Base-by-base conservation (phyloP, 1,140 invertebrate species). In the Archegozetes longisetosus region DNA sequence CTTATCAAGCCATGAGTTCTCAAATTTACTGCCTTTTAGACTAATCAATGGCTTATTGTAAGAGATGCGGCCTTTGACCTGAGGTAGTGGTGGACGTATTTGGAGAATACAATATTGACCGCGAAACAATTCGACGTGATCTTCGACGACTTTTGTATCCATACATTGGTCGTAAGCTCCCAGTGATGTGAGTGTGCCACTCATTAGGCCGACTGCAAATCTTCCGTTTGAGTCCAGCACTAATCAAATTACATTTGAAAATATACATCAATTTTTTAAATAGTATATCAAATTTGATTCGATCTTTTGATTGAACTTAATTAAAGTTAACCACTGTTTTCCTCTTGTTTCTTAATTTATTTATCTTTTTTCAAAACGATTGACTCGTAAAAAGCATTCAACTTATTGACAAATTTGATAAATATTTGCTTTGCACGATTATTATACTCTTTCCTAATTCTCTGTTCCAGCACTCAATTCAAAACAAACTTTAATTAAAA, bases 151-250 rank as follows among this genome's bases (percentile, higher is more conserved):
- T 4, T 50, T 26, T 17, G 68, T 63, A 24, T 61, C 57, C 23
- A 64, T 60, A 61, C 70, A 71, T 53, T 70, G 64, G 24, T 66
- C 66, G 46, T 64, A 69, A 22, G 64, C 63, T 3, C 70, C 70
- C 22, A 68, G 27, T 59, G 66, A 68, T 6, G 56, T 51, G 14
- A 67, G 25, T 47, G 66, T 65, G 3, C 68, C 67, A 2, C 64
- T 52, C n/a, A 69, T n/a, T 23, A 71, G 40, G 1, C 67, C 69
- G 56, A 64, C 56, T 0, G 60, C 61, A 24, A 66, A 62, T 28
- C 67, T 68, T 2, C 68, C 69, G 24, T 55, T 64, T 9, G 68
- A 64, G 56, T 70, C 69, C 28, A 70, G 22, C 58, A 69, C 68
- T 69, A 53, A n/a, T n/a, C n/a, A n/a, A 3, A 47, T 6, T 48